Evolutionary conservation across 2,888 invertebrate species (phyloP), one percentile per base, ranked within the genome.

Genomic region (Liopterus haemorrhoidalis): DNA sequence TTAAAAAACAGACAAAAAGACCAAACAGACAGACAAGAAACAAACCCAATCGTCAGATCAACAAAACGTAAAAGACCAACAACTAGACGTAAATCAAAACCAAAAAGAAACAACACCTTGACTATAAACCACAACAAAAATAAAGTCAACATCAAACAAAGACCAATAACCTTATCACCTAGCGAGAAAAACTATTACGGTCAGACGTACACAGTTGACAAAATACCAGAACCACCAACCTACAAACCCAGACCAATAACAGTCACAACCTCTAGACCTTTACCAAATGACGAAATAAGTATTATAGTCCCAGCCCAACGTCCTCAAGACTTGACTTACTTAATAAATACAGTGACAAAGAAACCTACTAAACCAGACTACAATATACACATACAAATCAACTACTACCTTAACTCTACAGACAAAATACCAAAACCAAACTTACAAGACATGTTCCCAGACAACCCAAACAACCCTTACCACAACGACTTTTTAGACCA

Each of bases 381-480:
- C 28, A 37, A 41, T 27, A 44, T 44, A 9, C 41, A 42, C 27
- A 45, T 49, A 25, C 51, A 51, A 40, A 43, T 36, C 15, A 42
- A 41, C 32, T 36, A 30, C 14, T 52, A 44, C 41, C 39, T 39
- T 22, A 45, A 45, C 43, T 49, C 40, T 43, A 42, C 42, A 16
- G 46, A 30, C 19, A 45, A 19, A 41, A 28, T 42, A 18, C 27
- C 42, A 21, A 15, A 35, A 27, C 21, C 25, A 11, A 14, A 31
- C 11, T 31, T 35, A 11, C 14, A 31, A 18, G n/a, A n/a, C n/a
- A n/a, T n/a, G n/a, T n/a, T n/a, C n/a, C n/a, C n/a, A n/a, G n/a
- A n/a, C n/a, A n/a, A n/a, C n/a, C n/a, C n/a, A n/a, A n/a, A n/a
- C n/a, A n/a, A n/a, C n/a, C n/a, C n/a, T n/a, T n/a, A n/a, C n/a